These are phyloP conservation scores for Diogma glabrata DNA, from an alignment of 2,888 invertebrate species.

Conservation along the genomic window DNA sequence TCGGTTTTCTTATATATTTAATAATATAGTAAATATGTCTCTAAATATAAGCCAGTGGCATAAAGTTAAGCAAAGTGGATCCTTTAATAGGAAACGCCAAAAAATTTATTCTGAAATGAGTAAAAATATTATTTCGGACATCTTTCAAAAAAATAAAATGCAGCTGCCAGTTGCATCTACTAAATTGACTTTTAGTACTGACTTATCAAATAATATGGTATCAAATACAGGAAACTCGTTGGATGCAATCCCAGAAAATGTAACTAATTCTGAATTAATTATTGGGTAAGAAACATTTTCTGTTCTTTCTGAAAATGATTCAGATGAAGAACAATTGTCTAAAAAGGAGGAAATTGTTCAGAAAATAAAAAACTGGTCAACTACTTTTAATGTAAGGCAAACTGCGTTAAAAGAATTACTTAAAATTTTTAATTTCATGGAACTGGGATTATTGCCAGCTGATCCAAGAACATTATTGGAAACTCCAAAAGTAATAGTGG, in stretches of 20 bases:
- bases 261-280: neutral
- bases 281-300: neutral
- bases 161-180: neutral
- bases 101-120: too few species aligned
- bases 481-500: too few species aligned
- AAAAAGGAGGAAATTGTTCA: neutral
- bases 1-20: neutral
- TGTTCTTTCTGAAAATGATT: neutral
- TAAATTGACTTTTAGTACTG: constrained; percentile 1
- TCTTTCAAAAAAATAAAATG: neutral
- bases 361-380: neutral
- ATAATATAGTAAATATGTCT: too few species aligned
- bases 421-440: constrained; percentile 2
- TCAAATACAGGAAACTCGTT: neutral
- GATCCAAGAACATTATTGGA: constrained; percentile 6
- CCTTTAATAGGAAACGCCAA: too few species aligned
- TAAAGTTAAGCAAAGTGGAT: too few species aligned
- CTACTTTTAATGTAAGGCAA: constrained; percentile 2
- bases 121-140: neutral
- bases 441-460: constrained; percentile 1
- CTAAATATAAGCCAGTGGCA: too few species aligned
- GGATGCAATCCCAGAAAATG: constrained; percentile 1
- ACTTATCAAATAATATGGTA: neutral
- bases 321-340: neutral
- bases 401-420: neutral